Evolutionary conservation across 2,888 invertebrate genomes (phyloP).

Genomic region (Iphiclides podalirius): DNA sequence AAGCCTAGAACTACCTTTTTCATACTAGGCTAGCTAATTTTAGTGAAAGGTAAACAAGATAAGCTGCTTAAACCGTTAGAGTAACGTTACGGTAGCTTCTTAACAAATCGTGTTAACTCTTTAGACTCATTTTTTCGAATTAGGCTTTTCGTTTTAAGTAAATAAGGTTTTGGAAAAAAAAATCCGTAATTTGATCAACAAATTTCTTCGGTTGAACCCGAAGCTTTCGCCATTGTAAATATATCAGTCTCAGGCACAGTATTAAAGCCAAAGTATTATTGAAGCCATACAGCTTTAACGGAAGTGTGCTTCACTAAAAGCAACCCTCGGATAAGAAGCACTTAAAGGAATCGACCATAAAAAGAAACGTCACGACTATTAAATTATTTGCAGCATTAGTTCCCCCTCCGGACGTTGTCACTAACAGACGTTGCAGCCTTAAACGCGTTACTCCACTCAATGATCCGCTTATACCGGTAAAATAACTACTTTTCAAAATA

Average conservation of each 20-base stretch:
- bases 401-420: constrained; percentile 16
- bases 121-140: no score
- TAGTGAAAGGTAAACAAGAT: no score
- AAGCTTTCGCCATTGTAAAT: no score
- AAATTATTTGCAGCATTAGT: constrained; percentile 16
- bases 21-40: no score
- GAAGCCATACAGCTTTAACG: not conserved
- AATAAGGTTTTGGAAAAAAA: no score
- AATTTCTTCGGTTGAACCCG: no score
- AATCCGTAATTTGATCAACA: no score
- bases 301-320: not conserved
- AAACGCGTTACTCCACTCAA: constrained; percentile 40
- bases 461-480: constrained; percentile 41
- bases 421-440: constrained; percentile 32
- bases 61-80: no score
- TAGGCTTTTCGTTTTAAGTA: no score
- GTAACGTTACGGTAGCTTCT: no score
- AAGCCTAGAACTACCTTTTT: no score
- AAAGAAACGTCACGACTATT: constrained; percentile 20
- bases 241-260: not conserved
- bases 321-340: constrained; percentile 5
- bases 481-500: constrained; percentile 29
- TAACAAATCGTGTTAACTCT: no score
- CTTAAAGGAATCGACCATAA: constrained; percentile 10
- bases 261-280: not conserved